Conservation (phyloP, 64 coral and sea anemone species). For the Exaiptasia diaphana region DNA sequence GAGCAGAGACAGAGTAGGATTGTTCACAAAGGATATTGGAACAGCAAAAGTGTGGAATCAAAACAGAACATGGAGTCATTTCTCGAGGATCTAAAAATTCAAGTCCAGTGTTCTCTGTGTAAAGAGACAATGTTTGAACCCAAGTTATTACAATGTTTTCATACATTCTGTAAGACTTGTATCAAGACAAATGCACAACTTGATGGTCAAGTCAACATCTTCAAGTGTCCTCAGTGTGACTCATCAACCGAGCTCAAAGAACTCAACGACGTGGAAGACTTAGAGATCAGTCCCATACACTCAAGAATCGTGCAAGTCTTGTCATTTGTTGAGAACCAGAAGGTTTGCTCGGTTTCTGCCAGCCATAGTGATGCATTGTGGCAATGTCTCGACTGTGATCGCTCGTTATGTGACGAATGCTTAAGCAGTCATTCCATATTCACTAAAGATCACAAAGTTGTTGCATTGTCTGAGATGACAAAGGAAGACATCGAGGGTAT, state of each 20-base stretch:
- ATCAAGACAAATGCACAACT: not conserved
- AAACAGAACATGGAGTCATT: not conserved
- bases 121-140: not conserved
- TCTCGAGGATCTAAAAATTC: not conserved
- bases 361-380: not conserved
- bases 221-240: not conserved
- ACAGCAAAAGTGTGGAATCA: too few relatives aligned
- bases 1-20: too few relatives aligned
- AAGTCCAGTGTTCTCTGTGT: not conserved
- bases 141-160: not conserved
- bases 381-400: conserved; percentile 3
- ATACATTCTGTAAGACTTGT: not conserved
- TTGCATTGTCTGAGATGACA: not conserved
- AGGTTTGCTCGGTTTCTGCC: not conserved
- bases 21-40: too few relatives aligned
- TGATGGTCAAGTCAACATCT: not conserved
- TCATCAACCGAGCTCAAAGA: not conserved
- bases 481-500: not conserved
- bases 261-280: not conserved
- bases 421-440: not conserved
- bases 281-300: not conserved
- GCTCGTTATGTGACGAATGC: not conserved
- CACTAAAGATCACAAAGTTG: not conserved
- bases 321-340: not conserved
- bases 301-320: not conserved